These are phyloP conservation scores for Rotaria macrura DNA, from an alignment of 2,888 invertebrate species.

Conservation along the genomic window DNA sequence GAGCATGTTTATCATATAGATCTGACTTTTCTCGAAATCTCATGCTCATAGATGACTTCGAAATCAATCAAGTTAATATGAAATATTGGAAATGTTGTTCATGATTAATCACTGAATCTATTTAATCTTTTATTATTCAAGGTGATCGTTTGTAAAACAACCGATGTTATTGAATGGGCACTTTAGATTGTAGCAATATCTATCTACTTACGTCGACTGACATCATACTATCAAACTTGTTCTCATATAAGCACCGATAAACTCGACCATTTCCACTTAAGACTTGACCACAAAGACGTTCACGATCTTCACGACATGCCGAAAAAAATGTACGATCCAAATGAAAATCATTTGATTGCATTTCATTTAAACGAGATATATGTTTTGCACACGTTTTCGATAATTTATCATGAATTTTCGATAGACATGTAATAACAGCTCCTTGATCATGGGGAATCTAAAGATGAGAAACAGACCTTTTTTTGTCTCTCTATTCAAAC, in stretches of 20 bases:
- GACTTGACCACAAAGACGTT: slow-evolving; percentile 62
- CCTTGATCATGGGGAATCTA: slow-evolving; percentile 60
- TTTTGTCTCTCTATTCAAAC: background rate
- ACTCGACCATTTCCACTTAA: slow-evolving; percentile 65
- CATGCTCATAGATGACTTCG: no score
- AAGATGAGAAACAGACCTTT: slow-evolving; percentile 17
- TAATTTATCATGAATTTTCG: slow-evolving; percentile 56
- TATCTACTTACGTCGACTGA: slow-evolving; percentile 39
- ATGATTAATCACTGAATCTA: no score
- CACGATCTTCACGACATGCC: slow-evolving; percentile 74
- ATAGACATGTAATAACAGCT: slow-evolving; percentile 71
- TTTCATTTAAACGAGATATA: slow-evolving; percentile 63
- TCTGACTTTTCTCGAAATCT: no score
- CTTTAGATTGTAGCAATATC: no score
- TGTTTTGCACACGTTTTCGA: slow-evolving; percentile 64
- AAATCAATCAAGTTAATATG: no score
- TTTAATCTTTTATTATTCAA: no score
- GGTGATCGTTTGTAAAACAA: no score
- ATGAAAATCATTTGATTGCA: slow-evolving; percentile 63
- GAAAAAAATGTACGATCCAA: slow-evolving; percentile 76
- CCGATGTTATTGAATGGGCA: no score
- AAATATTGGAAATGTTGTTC: no score
- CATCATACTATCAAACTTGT: slow-evolving; percentile 64
- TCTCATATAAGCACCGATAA: slow-evolving; percentile 66
- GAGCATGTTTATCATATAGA: no score